phyloP scores from a whole-genome alignment of 2,797 vertebrate species.

The Saxicola maurus region DNA sequence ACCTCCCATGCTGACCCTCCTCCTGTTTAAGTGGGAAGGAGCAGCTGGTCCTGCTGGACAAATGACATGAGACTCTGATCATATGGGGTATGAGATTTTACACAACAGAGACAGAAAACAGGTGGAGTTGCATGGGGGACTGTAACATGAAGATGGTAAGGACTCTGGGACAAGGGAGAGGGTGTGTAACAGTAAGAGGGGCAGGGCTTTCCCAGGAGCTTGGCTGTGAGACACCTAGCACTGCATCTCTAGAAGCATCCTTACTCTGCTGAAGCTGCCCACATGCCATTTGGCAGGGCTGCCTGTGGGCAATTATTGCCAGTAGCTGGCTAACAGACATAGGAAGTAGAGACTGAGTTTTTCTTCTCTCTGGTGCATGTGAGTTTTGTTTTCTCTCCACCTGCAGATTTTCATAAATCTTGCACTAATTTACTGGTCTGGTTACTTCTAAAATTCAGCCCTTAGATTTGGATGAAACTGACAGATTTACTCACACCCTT shows the following conservation, averaged over 20 bases:
- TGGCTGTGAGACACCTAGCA: fast-evolving
- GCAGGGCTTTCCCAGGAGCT: fast-evolving
- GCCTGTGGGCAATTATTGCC: not conserved
- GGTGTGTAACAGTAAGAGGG: no score
- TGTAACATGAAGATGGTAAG: not conserved
- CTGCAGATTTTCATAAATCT: not conserved
- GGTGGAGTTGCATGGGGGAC: not conserved
- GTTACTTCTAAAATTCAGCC: not conserved
- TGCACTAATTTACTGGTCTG: not conserved
- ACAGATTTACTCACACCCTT: not conserved
- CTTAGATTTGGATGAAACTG: not conserved
- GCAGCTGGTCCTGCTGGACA: not conserved
- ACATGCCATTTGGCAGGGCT: fast-evolving
- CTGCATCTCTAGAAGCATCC: not conserved
- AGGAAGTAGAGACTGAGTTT: not conserved
- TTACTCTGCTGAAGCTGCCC: not conserved
- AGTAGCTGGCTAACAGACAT: not conserved
- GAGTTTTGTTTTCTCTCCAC: not conserved
- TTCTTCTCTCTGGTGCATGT: not conserved
- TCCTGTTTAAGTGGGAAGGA: not conserved
- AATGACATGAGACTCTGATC: not conserved
- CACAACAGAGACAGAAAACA: fast-evolving
- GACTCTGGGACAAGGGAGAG: not conserved
- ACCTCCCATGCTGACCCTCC: not conserved
- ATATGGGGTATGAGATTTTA: not conserved